Evolutionary conservation across 1,140 invertebrate species (phyloP).

Genomic region (Dreissena rostriformis): DNA sequence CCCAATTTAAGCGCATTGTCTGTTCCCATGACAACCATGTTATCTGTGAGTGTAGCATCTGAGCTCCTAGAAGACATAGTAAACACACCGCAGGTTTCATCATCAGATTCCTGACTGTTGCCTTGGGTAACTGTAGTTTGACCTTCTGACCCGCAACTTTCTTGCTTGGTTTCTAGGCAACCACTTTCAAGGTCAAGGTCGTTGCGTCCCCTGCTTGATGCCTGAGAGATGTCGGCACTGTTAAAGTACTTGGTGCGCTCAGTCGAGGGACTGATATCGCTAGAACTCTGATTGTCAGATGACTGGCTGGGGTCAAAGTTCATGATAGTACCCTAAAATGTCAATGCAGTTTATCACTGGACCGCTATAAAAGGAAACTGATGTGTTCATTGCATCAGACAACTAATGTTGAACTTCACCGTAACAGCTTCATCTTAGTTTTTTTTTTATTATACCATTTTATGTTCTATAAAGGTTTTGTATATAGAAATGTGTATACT

Average conservation of each 20-base stretch:
- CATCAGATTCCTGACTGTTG: background rate
- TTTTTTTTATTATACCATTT: too few relatives aligned
- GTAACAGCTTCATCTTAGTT: too few relatives aligned
- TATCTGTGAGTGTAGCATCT: background rate
- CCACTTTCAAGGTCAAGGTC: too few relatives aligned
- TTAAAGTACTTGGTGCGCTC: conserved; percentile 11
- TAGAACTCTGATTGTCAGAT: conserved; percentile 46
- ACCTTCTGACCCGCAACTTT: conserved; percentile 36
- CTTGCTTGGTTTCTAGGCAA: too few relatives aligned
- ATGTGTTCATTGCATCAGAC: background rate
- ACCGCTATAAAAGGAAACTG: background rate
- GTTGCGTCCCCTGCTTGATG: too few relatives aligned
- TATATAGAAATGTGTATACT: too few relatives aligned
- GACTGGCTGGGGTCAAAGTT: conserved; percentile 58
- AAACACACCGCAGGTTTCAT: background rate
- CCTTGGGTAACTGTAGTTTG: background rate
- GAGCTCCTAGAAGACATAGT: too few relatives aligned
- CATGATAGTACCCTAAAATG: conserved; percentile 56
- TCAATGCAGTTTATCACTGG: background rate
- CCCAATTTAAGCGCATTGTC: background rate
- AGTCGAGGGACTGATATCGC: conserved; percentile 22
- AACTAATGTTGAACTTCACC: too few relatives aligned
- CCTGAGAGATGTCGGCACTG: background rate
- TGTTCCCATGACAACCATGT: background rate
- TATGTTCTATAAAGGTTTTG: too few relatives aligned